Evolutionary conservation across 1,140 invertebrate species (phyloP).

Genomic region (Harpegnathos saltator): DNA sequence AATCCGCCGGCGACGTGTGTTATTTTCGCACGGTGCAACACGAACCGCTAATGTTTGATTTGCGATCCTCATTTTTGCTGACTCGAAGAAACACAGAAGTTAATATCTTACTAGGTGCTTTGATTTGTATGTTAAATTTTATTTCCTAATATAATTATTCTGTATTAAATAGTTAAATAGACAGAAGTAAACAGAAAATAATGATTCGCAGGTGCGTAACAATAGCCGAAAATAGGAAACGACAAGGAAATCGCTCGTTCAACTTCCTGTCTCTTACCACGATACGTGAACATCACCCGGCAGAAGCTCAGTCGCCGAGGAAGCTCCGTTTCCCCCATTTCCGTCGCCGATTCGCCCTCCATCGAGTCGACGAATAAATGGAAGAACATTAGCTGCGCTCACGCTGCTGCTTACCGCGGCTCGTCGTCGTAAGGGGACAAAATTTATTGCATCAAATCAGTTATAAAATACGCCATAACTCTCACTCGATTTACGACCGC

Average conservation of each 20-base stretch:
- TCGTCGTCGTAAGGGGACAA: conserved; percentile 30
- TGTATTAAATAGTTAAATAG: no score
- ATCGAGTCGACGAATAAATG: conserved; percentile 52
- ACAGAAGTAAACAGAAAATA: no score
- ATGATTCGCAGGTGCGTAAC: no score
- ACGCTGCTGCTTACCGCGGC: conserved; percentile 57
- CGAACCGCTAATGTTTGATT: no score
- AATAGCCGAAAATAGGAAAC: neutral
- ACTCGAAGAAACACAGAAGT: neutral
- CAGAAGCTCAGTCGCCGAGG: conserved; percentile 7
- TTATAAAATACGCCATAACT: conserved; percentile 73
- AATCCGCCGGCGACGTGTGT: neutral
- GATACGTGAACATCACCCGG: neutral
- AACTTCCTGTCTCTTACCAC: neutral
- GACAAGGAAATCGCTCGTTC: neutral
- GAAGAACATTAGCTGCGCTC: conserved; percentile 48
- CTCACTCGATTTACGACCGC: conserved; percentile 64
- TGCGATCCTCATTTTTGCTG: no score
- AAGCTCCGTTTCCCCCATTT: neutral
- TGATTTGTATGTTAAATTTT: no score
- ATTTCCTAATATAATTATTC: no score
- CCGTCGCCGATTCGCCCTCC: conserved; percentile 14
- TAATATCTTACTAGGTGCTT: no score
- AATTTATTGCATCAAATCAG: conserved; percentile 75
- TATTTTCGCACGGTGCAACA: neutral